Conservation (phyloP, 2,888 invertebrate genomes). For the Drosophila birchii region DNA sequence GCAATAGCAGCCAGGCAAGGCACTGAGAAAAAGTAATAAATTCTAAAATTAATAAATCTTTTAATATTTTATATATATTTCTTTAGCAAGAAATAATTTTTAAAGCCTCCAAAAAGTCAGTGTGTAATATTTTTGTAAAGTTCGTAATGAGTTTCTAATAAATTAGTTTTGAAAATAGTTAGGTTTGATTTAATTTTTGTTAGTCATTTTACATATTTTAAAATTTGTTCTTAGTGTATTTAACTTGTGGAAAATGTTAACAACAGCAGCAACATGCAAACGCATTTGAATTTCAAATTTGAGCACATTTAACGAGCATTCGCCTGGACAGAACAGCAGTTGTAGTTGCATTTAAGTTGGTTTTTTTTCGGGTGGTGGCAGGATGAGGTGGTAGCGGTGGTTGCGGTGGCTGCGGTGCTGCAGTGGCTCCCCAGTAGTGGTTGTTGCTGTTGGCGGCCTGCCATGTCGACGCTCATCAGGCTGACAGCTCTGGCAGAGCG, state of each 20-base stretch:
- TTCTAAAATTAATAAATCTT: background rate
- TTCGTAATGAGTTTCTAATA: too few relatives aligned
- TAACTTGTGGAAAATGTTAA: conserved; percentile 44
- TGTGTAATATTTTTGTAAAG: background rate
- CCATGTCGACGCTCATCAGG: conserved; percentile 76
- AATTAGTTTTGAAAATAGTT: too few relatives aligned
- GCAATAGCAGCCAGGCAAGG: conserved; percentile 34
- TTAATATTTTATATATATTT: background rate
- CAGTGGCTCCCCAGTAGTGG: conserved; percentile 49
- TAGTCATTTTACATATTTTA: too few relatives aligned
- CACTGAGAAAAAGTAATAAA: background rate
- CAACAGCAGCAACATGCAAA: conserved; percentile 50
- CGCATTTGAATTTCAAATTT: conserved; percentile 75
- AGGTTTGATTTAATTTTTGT: background rate
- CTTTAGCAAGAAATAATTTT: background rate
- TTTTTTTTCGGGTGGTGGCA: conserved; percentile 22
- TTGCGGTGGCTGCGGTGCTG: conserved; percentile 4
- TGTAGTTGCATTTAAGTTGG: conserved; percentile 33
- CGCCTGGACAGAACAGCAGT: conserved; percentile 56
- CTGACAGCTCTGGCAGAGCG: conserved; percentile 71
- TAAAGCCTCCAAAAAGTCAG: background rate
- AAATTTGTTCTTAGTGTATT: background rate
- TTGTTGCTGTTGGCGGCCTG: conserved; percentile 38
- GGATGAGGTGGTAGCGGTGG: background rate
- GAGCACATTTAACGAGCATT: conserved; percentile 65